Percentiles rank a stretch among this genome's conserved stretches.
Evolutionary conservation across 2,113 vertebrate species (phyloP).

Genomic region (Syngnathus floridae): DNA sequence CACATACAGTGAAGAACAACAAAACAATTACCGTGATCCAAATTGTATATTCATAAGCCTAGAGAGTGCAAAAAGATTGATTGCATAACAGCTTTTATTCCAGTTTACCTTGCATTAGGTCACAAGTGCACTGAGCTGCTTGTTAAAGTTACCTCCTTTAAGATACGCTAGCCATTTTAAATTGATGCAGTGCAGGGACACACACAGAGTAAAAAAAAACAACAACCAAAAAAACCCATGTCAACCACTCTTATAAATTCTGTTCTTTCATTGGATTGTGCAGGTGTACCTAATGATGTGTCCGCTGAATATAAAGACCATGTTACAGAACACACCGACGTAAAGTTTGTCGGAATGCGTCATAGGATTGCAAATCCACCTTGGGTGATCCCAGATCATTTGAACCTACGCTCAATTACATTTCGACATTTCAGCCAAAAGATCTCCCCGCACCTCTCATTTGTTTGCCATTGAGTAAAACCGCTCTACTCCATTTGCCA

Average conservation of each 20-base stretch:
- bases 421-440: constrained; percentile 20
- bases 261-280: not conserved
- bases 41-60: not conserved
- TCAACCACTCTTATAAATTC: too few species aligned
- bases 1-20: not conserved
- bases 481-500: not conserved
- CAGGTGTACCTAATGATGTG: not conserved
- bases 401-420: constrained; percentile 18
- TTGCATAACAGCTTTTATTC: not conserved
- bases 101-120: not conserved
- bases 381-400: constrained; percentile 14
- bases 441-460: constrained; percentile 17
- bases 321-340: constrained; percentile 23
- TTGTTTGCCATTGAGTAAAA: constrained; percentile 22
- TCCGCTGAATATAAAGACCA: not conserved
- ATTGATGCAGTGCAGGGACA: too few species aligned
- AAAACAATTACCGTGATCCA: not conserved
- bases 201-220: too few species aligned
- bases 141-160: not conserved
- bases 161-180: not conserved
- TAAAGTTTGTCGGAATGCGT: constrained; percentile 1
- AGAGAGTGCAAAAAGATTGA: not conserved
- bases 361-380: too few species aligned
- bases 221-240: too few species aligned
- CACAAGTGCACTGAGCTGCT: not conserved